Percentiles rank a stretch among this genome's conserved stretches.
These are phyloP conservation scores for Selene dorsalis DNA, from an alignment of 2,797 vertebrate species.

Conservation along the genomic window DNA sequence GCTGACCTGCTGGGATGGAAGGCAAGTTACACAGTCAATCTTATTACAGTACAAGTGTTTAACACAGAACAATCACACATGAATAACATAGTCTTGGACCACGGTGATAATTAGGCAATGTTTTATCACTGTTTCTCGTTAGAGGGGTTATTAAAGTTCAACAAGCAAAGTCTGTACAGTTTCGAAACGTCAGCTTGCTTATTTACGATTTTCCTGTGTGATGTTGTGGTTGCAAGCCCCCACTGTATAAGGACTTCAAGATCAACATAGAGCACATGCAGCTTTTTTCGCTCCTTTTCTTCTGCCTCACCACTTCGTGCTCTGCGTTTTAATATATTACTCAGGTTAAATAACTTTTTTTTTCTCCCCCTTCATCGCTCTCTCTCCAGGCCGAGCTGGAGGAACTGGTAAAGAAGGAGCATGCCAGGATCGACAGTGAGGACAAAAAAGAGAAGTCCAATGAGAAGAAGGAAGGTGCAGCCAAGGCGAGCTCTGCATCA, in stretches of 20 bases:
- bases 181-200: constrained; percentile 2
- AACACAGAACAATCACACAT: neutral
- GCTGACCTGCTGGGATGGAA: constrained; percentile 94
- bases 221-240: constrained; percentile 10
- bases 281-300: neutral
- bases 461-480: constrained; percentile 56
- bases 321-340: neutral
- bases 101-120: neutral
- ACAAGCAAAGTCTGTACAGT: neutral
- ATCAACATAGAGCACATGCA: neutral
- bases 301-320: neutral
- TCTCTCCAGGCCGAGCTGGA: constrained; percentile 87
- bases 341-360: neutral
- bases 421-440: constrained; percentile 85
- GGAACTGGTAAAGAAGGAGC: constrained; percentile 87
- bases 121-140: neutral
- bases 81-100: neutral
- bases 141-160: neutral
- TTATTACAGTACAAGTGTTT: neutral
- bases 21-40: constrained; percentile 70
- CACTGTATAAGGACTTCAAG: neutral
- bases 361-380: neutral
- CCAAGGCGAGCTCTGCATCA: constrained; percentile 48
- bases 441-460: constrained; percentile 58
- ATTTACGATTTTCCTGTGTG: constrained; percentile 42